These are phyloP conservation scores for Scaptodrosophila latifasciaeformis DNA, from an alignment of 2,888 invertebrate genomes.

Conservation along the genomic window DNA sequence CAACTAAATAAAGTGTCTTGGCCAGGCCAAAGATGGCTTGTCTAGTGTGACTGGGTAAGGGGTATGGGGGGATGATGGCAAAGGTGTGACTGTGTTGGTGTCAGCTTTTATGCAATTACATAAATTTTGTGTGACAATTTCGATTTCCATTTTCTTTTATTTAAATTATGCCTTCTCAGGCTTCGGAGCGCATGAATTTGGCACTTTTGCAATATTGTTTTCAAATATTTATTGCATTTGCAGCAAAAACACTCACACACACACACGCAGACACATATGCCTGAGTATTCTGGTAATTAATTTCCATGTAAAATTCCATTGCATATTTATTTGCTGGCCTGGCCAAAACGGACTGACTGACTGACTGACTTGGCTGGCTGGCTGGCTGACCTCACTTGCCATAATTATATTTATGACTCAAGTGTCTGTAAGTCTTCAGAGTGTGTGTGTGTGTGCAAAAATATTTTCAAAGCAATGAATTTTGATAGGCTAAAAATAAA, in stretches of 20 bases:
- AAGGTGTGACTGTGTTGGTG: not conserved
- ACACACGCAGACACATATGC: slow-evolving; percentile 41
- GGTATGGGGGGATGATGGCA: not conserved
- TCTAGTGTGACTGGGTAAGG: slow-evolving; percentile 21
- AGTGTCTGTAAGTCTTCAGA: slow-evolving; percentile 16
- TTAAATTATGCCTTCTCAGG: slow-evolving; percentile 51
- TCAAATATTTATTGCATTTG: slow-evolving; percentile 53
- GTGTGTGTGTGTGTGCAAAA: slow-evolving; percentile 16
- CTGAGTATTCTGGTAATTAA: slow-evolving; percentile 53
- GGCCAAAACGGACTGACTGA: too few relatives aligned
- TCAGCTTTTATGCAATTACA: slow-evolving; percentile 60
- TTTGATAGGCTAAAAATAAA: too few relatives aligned
- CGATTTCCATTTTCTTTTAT: slow-evolving; percentile 64
- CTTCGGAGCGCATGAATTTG: not conserved
- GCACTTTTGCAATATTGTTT: slow-evolving; percentile 27
- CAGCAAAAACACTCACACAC: slow-evolving; percentile 18
- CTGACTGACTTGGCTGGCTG: too few relatives aligned
- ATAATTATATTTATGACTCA: slow-evolving; percentile 58
- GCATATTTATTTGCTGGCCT: slow-evolving; percentile 33
- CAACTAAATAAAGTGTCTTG: slow-evolving; percentile 4
- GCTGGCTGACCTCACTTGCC: too few relatives aligned
- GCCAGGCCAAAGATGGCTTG: slow-evolving; percentile 9
- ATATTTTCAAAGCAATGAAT: too few relatives aligned
- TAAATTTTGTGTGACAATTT: slow-evolving; percentile 63
- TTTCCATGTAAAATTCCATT: slow-evolving; percentile 49